Percentiles rank a stretch among this genome's conserved stretches.
Conservation (phyloP, 2,797 vertebrate species). For the Sphenopsis melanotis region DNA sequence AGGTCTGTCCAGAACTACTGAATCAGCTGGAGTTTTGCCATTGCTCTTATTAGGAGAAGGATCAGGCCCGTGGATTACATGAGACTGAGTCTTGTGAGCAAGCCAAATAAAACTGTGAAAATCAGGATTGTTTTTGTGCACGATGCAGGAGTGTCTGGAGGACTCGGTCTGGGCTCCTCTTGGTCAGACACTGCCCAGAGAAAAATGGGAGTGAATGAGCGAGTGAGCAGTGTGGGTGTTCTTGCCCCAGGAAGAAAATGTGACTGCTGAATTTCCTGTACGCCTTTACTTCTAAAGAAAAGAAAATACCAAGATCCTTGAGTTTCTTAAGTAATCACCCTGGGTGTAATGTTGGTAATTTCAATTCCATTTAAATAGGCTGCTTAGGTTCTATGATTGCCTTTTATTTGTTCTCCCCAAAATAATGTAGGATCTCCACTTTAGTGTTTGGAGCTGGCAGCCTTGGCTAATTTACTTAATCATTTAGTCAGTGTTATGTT, state of each 20-base stretch:
- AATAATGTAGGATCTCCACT: neutral
- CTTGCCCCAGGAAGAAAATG: neutral
- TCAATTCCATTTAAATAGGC: neutral
- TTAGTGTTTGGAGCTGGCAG: neutral
- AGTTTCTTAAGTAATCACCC: neutral
- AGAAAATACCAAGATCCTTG: neutral
- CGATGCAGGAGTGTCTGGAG: neutral
- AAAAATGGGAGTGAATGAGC: neutral
- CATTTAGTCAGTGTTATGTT: neutral
- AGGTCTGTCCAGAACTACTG: neutral
- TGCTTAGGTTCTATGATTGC: neutral
- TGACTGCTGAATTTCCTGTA: neutral
- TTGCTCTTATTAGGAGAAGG: constrained; percentile 28
- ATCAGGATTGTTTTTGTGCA: neutral
- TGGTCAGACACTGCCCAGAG: neutral
- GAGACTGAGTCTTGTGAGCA: neutral
- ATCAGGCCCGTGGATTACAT: neutral
- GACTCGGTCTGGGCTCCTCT: neutral
- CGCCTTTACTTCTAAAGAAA: neutral
- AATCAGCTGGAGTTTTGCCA: constrained; percentile 38
- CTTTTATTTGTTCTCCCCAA: neutral
- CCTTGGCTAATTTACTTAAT: neutral
- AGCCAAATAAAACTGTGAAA: constrained; percentile 21
- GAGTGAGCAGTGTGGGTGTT: neutral
- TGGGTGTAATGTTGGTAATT: neutral